A percentile compares a stretch with the other conserved stretches of the same genome.
Conservation (phyloP, 2,113 vertebrate genomes). For the Lethenteron reissneri region DNA sequence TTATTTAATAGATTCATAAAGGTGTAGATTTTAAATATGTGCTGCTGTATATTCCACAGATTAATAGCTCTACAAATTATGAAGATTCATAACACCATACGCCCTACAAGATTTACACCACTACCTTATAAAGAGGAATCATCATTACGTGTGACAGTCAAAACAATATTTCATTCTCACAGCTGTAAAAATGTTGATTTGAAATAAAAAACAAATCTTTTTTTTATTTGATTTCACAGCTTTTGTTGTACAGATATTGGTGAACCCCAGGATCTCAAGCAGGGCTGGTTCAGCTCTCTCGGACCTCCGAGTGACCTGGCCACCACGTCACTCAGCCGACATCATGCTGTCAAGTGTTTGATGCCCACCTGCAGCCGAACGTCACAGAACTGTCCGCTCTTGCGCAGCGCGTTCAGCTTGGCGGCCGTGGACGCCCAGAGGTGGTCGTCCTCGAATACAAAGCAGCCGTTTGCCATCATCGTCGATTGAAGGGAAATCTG, state of each 20-base stretch:
- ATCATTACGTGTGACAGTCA: background rate
- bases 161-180: background rate
- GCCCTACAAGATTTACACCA: too few relatives aligned
- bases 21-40: too few relatives aligned
- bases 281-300: too few relatives aligned
- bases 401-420: conserved; percentile 92
- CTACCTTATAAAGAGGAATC: too few relatives aligned
- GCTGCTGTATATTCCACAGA: too few relatives aligned
- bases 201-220: background rate
- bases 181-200: background rate
- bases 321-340: too few relatives aligned
- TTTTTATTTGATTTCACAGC: too few relatives aligned
- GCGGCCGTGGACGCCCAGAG: conserved; percentile 93
- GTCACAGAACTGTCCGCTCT: conserved; percentile 95
- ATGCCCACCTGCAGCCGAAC: conserved; percentile 72
- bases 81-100: too few relatives aligned
- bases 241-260: background rate
- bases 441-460: conserved; percentile 94
- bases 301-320: too few relatives aligned
- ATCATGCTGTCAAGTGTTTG: background rate
- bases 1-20: too few relatives aligned
- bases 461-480: conserved; percentile 93
- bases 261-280: background rate
- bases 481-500: conserved; percentile 14
- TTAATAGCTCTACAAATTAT: too few relatives aligned